Conservation (phyloP, 2,797 vertebrate species). For the Pseudomugil gertrudae region DNA sequence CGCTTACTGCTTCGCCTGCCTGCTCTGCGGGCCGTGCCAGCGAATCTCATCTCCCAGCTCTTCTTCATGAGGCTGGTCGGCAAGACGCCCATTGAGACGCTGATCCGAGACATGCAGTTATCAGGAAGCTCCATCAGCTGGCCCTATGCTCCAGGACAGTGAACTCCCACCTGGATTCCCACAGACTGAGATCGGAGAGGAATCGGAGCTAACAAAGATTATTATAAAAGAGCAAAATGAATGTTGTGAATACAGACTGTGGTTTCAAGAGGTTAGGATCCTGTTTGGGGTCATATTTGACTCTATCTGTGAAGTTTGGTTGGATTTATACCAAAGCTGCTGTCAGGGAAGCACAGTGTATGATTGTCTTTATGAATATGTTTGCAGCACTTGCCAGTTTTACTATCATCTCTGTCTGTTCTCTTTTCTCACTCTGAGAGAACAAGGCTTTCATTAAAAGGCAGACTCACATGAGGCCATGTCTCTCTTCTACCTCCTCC, state of each 20-base stretch:
- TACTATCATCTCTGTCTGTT: conserved; percentile 45
- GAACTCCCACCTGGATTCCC: conserved; percentile 19
- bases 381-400: conserved; percentile 52
- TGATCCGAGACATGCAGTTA: conserved; percentile 97
- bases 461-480: conserved; percentile 60
- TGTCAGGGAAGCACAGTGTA: conserved; percentile 44
- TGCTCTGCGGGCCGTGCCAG: conserved; percentile 90
- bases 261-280: not conserved
- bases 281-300: conserved; percentile 19
- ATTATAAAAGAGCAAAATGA: conserved; percentile 24
- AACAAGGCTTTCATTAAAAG: conserved; percentile 47
- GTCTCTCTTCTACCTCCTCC: conserved; percentile 78
- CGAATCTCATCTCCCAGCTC: conserved; percentile 94
- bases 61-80: conserved; percentile 98
- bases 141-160: conserved; percentile 91
- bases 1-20: conserved; percentile 92
- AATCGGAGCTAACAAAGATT: conserved; percentile 36
- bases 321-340: conserved; percentile 37
- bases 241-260: conserved; percentile 32
- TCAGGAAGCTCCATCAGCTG: conserved; percentile 96
- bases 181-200: conserved; percentile 47
- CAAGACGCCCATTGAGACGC: conserved; percentile 96
- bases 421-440: conserved; percentile 50
- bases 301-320: conserved; percentile 20
- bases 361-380: conserved; percentile 6